These are phyloP conservation scores for Podotricha telesiphe DNA, from an alignment of 2,888 invertebrate species.

Conservation along the genomic window DNA sequence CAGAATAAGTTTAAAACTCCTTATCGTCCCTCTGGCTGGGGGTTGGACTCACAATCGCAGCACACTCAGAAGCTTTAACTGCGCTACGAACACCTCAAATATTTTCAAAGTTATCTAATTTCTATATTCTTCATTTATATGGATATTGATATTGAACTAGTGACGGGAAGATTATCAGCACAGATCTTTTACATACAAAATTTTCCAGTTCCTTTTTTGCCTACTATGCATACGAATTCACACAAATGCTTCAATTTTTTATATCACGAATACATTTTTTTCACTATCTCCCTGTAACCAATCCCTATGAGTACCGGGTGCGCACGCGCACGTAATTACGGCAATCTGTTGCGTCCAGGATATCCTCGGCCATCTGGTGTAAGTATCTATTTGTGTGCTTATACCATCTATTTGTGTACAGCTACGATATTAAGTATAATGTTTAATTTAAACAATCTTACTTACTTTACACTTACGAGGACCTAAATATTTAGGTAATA, in stretches of 20 bases:
- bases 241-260: background rate
- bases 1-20: no score
- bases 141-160: no score
- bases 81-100: no score
- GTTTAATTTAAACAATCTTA: conserved; percentile 21
- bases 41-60: no score
- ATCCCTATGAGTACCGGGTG: conserved; percentile 29
- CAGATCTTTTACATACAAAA: no score
- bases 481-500: conserved; percentile 1
- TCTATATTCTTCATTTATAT: no score
- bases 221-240: no score
- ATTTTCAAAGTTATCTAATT: no score
- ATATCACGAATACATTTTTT: background rate
- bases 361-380: conserved; percentile 79
- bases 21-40: no score
- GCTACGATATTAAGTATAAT: conserved; percentile 41
- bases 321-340: conserved; percentile 60
- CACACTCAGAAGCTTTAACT: no score
- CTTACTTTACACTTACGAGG: conserved; percentile 13
- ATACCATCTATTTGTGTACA: conserved; percentile 49
- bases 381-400: conserved; percentile 58
- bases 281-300: conserved; percentile 29
- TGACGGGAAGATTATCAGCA: no score
- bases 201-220: no score
- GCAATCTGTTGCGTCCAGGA: conserved; percentile 77